Base-by-base conservation (phyloP, 2,113 vertebrate genomes). In the Rhabdornis inornatus region DNA sequence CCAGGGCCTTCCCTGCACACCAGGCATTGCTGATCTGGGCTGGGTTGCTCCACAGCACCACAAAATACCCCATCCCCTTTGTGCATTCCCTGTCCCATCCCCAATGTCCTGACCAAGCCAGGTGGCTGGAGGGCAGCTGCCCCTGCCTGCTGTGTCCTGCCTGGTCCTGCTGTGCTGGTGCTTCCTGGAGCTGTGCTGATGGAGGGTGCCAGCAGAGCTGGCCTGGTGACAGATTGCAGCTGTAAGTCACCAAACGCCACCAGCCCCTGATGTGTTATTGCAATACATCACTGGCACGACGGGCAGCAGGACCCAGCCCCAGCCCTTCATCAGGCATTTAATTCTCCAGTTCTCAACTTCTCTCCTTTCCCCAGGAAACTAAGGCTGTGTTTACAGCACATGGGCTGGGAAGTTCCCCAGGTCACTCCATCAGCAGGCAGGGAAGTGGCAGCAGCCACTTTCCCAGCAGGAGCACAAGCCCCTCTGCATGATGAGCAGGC, bases 301-400 rank as follows among this genome's bases (percentile, higher is more conserved):
- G 2, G 89, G 94, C 42, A 2, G 83, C 93, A 87, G 75, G 84
- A 45, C n/a, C 95, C 17, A 6, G 37, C 95, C 92, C 84, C 47
- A 96, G 95, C 92, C 95, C 95, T 97, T 95, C 96, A 89, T 14
- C 9, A 50, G 86, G 91, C 81, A 30, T 83, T 95, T 94, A 70
- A 96, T 93, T 87, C 97, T 80, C 77, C 89, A 88, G 87, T 85
- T 70, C 96, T 93, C 96, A 90, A 50, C 76, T 75, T 83, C 40
- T 53, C 89, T 92, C 82, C 84, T 69, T 65, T 5, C 9, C 81
- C 68, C 22, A 33, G 83, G 61, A 96, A 91, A 95, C 42, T 53
- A 91, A 88, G 77, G 57, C 91, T 65, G 88, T 86, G 83, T 87
- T 95, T 78, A 69, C 77, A 85, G 70, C 8, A 0, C 5, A 44